These are phyloP conservation scores for Lampris incognitus DNA, from an alignment of 2,113 vertebrate species.

Conservation along the genomic window DNA sequence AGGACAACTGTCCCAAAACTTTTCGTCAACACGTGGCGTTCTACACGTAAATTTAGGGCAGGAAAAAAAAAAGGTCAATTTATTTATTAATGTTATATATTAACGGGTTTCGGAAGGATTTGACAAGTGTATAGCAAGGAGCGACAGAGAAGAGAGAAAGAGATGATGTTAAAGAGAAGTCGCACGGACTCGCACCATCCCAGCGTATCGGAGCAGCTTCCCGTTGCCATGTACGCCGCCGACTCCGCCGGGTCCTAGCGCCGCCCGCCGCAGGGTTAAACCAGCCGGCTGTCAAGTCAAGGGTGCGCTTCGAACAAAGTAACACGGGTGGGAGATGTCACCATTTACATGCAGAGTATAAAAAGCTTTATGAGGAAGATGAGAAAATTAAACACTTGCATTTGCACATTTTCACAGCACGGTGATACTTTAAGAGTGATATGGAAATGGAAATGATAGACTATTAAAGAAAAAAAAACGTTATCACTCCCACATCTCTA, in stretches of 20 bases:
- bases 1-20: constrained; percentile 67
- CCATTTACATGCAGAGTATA: background rate
- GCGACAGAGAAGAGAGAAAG: constrained; percentile 30
- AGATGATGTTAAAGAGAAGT: constrained; percentile 46
- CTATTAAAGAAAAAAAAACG: background rate
- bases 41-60: background rate
- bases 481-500: constrained; percentile 8
- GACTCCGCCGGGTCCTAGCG: constrained; percentile 67
- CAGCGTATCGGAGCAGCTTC: constrained; percentile 51
- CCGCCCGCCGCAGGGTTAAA: background rate
- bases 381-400: too few species aligned
- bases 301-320: too few species aligned
- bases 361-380: background rate
- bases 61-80: background rate
- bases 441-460: too few species aligned
- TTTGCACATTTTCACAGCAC: too few species aligned
- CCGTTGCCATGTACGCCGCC: constrained; percentile 70
- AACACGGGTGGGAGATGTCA: too few species aligned
- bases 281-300: background rate
- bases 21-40: constrained; percentile 38
- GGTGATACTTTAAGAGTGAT: too few species aligned
- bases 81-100: constrained; percentile 10
- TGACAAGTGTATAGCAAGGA: constrained; percentile 5
- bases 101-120: constrained; percentile 18
- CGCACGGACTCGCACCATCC: constrained; percentile 37